phyloP scores from a whole-genome alignment of 2,113 vertebrate genomes.

The Centropus bengalensis region DNA sequence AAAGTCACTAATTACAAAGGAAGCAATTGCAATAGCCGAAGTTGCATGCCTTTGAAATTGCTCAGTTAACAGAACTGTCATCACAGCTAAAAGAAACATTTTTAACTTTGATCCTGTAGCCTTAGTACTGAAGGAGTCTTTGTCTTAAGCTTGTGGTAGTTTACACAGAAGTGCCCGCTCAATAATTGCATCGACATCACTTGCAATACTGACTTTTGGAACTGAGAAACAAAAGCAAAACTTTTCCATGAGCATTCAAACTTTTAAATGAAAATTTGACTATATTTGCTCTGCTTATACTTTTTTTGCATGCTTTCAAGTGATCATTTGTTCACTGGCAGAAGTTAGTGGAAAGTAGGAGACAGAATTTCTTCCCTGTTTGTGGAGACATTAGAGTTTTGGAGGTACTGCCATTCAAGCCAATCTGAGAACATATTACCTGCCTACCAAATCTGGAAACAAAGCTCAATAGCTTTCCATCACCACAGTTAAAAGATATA shows the following conservation, averaged over 20 bases:
- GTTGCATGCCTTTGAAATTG: conserved; percentile 44
- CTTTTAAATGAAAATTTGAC: neutral
- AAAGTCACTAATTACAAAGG: conserved; percentile 32
- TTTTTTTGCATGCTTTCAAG: neutral
- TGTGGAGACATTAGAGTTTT: neutral
- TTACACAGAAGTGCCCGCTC: neutral
- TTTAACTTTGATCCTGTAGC: conserved; percentile 30
- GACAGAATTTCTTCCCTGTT: neutral
- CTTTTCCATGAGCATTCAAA: neutral
- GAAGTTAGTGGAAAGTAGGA: neutral
- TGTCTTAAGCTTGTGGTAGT: neutral
- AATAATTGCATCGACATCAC: neutral
- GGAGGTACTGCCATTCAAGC: neutral
- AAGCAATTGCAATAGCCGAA: conserved; percentile 13
- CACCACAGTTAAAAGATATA: neutral
- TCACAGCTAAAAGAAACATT: neutral
- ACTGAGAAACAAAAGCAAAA: neutral
- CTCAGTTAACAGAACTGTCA: conserved; percentile 46
- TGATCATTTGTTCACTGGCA: neutral
- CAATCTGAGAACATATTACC: neutral
- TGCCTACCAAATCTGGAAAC: neutral
- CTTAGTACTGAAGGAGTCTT: neutral
- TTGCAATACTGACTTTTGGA: neutral
- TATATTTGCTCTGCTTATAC: neutral
- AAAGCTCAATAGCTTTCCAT: neutral